Conservation (phyloP, 2,888 invertebrate genomes). For the Sarcophaga subvicina region DNA sequence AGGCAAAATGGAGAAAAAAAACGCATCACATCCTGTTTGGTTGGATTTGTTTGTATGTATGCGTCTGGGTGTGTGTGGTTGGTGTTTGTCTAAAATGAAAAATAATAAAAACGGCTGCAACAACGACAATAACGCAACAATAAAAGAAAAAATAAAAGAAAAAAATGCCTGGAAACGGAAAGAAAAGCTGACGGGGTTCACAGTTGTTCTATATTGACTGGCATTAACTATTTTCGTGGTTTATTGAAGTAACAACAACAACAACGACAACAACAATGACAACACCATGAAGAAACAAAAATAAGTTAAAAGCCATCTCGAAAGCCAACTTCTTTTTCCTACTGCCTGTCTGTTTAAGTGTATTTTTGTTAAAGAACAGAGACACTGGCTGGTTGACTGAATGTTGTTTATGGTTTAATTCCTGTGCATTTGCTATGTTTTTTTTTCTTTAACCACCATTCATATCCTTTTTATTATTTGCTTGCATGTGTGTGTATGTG, state of each 20-base stretch:
- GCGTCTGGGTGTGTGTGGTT: not conserved
- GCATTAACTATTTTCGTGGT: slow-evolving; percentile 66
- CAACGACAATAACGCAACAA: slow-evolving; percentile 4
- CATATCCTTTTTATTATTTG: not conserved
- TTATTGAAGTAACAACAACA: slow-evolving; percentile 56
- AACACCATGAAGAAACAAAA: slow-evolving; percentile 2
- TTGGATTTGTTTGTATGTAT: slow-evolving; percentile 13
- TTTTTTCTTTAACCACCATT: slow-evolving; percentile 4
- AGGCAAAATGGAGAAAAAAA: slow-evolving; percentile 9
- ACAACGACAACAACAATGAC: not conserved
- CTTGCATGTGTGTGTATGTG: slow-evolving; percentile 9
- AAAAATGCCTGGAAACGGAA: slow-evolving; percentile 25
- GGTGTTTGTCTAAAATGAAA: slow-evolving; percentile 30
- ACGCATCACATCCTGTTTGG: slow-evolving; percentile 53
- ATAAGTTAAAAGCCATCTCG: slow-evolving; percentile 47
- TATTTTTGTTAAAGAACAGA: slow-evolving; percentile 39
- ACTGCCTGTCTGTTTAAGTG: slow-evolving; percentile 18
- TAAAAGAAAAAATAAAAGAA: not conserved
- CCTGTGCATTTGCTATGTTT: not conserved
- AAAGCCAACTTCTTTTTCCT: slow-evolving; percentile 33
- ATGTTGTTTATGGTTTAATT: slow-evolving; percentile 62
- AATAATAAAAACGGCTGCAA: not conserved
- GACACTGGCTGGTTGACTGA: slow-evolving; percentile 50
- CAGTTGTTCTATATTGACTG: slow-evolving; percentile 64
- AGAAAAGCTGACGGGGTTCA: slow-evolving; percentile 38